Base-by-base conservation (phyloP, 2,113 vertebrate species). In the Tetrax tetrax region DNA sequence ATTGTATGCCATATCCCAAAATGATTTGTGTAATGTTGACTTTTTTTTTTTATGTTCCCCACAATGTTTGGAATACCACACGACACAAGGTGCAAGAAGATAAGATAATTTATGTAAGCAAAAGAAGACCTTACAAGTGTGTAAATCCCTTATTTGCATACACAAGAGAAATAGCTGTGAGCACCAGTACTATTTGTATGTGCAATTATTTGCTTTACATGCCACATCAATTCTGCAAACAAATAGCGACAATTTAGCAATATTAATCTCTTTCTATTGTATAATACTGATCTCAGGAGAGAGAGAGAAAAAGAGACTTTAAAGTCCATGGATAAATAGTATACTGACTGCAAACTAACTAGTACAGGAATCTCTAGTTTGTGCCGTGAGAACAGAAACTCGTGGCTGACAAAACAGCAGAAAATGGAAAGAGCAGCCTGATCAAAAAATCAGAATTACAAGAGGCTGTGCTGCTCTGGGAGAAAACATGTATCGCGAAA, bases 161-260 rank as follows among this genome's bases (percentile, higher is more conserved):
- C 66, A 90, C 75, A 96, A 92, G 85, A 83, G 66, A 88, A 96
- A 91, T 19, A 94, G 71, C 75, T 90, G 71, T 3, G 25, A 95
- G 87, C 79, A 70, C 25, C 51, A 74, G 79, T 14, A 86, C 82
- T 86, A 50, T 65, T 37, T 88, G 90, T 70, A 86, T 88, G 71
- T 56, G 90, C 68, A 94, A 83, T 83, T 95, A 91, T 92, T 94
- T 95, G 88, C 72, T 93, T 95, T 93, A 90, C 65, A 82, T 61
- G 89, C 33, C 77, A 93, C 91, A 97, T 95, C 89, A 85, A 57
- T 94, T 91, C 87, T 93, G 91, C 91, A 96, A 97, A 94, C 81
- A 92, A 96, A 69, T 37, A 75, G 57, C 63, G 61, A 74, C 79
- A 94, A 38, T 93, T 95, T 71, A 95, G 85, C 92, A 92, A 94